These are phyloP conservation scores for Venusia cambrica DNA, from an alignment of 2,888 invertebrate species.

Conservation along the genomic window DNA sequence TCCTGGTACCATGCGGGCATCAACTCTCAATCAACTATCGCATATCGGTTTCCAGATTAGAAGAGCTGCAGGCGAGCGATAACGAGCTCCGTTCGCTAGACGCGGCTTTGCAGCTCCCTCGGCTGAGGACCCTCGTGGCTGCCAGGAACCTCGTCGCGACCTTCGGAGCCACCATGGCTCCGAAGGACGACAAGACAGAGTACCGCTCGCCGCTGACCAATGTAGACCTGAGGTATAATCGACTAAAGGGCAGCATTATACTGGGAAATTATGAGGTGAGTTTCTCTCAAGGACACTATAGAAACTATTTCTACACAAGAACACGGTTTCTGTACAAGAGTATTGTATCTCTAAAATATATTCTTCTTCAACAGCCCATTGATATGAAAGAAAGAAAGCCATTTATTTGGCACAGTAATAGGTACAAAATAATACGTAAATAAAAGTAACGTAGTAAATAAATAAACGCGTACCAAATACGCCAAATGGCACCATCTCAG, in stretches of 20 bases:
- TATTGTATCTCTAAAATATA: too few relatives aligned
- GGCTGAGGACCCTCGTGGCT: constrained; percentile 82
- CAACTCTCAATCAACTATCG: constrained; percentile 4
- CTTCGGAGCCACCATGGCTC: constrained; percentile 58
- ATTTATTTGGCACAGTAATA: too few relatives aligned
- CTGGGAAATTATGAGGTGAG: constrained; percentile 90
- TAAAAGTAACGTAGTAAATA: too few relatives aligned
- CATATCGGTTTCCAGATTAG: constrained; percentile 85
- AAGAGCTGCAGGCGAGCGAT: constrained; percentile 86
- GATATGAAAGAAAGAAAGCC: too few relatives aligned
- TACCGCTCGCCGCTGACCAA: constrained; percentile 82
- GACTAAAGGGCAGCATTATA: constrained; percentile 90
- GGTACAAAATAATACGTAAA: too few relatives aligned
- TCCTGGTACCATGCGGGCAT: too few relatives aligned
- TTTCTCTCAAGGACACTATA: too few relatives aligned
- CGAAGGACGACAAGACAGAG: constrained; percentile 60
- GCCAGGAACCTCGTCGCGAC: constrained; percentile 55
- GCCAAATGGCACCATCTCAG: too few relatives aligned
- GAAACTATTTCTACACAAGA: too few relatives aligned
- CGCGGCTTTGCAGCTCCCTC: constrained; percentile 80
- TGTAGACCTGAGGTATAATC: constrained; percentile 88
- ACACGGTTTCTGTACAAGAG: too few relatives aligned
- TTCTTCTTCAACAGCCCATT: too few relatives aligned
- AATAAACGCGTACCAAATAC: too few relatives aligned
- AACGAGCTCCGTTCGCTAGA: constrained; percentile 85